Conservation (phyloP, 2,888 invertebrate species). For the Sylvicola fuscatus region DNA sequence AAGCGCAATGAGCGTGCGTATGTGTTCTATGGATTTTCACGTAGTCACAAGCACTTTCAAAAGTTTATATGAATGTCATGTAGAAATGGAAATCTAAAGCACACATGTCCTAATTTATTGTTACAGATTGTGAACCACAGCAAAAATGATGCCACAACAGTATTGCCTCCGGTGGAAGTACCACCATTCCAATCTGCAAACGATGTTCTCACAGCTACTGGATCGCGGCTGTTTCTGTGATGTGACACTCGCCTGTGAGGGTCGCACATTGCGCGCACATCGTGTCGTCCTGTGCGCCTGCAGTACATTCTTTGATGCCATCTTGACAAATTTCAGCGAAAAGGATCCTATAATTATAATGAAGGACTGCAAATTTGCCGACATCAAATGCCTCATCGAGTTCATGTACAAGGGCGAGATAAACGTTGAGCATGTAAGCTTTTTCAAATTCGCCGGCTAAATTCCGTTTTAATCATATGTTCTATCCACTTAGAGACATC, state of each 20-base stretch:
- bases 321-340: conserved; percentile 63
- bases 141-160: conserved; percentile 58
- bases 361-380: conserved; percentile 78
- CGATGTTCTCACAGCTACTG: conserved; percentile 70
- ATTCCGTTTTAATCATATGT: neutral
- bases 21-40: too few relatives aligned
- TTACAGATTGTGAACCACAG: too few relatives aligned
- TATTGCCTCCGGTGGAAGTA: conserved; percentile 87
- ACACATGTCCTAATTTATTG: too few relatives aligned
- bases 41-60: too few relatives aligned
- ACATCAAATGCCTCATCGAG: conserved; percentile 74
- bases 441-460: neutral
- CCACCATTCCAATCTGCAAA: conserved; percentile 77
- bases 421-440: conserved; percentile 78
- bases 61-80: too few relatives aligned
- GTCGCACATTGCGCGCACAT: conserved; percentile 54
- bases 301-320: conserved; percentile 75
- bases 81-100: too few relatives aligned
- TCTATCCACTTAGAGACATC: conserved; percentile 39
- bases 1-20: too few relatives aligned
- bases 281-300: conserved; percentile 81
- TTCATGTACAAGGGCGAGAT: conserved; percentile 95
- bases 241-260: conserved; percentile 77
- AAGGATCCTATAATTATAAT: conserved; percentile 67
- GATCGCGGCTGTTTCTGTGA: conserved; percentile 79